These are phyloP conservation scores for Scaptomyza reducta DNA, from an alignment of 2,888 invertebrate genomes.

Conservation along the genomic window DNA sequence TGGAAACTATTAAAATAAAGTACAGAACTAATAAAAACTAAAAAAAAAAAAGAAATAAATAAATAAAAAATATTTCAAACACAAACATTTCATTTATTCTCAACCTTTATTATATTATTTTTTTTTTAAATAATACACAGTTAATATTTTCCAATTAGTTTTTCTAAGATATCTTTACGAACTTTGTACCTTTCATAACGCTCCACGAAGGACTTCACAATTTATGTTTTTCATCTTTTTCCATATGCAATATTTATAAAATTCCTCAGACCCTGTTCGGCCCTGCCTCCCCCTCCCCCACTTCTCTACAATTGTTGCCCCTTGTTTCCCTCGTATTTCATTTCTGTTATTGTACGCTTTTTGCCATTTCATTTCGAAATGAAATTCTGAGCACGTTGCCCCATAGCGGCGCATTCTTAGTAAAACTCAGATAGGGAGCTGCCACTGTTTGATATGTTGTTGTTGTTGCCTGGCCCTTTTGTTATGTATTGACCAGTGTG, in stretches of 20 bases:
- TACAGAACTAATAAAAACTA: too few relatives aligned
- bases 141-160: too few relatives aligned
- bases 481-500: constrained; percentile 31
- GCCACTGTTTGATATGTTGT: constrained; percentile 40
- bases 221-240: constrained; percentile 35
- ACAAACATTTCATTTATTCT: too few relatives aligned
- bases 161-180: too few relatives aligned
- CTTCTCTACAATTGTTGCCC: background rate
- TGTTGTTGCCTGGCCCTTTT: constrained; percentile 30
- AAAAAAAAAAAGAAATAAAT: too few relatives aligned
- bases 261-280: constrained; percentile 17
- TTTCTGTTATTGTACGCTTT: constrained; percentile 12
- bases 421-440: constrained; percentile 12
- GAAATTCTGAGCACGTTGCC: constrained; percentile 73
- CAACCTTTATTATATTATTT: too few relatives aligned
- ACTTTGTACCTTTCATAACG: background rate
- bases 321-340: constrained; percentile 1
- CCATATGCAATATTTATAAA: constrained; percentile 69
- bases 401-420: constrained; percentile 46
- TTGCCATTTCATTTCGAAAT: constrained; percentile 67
- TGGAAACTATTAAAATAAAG: too few relatives aligned
- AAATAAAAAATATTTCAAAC: too few relatives aligned
- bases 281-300: background rate
- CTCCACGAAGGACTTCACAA: constrained; percentile 2
- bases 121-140: too few relatives aligned